These are phyloP conservation scores for Anorthoa munda DNA, from an alignment of 2,888 invertebrate genomes.

Conservation along the genomic window DNA sequence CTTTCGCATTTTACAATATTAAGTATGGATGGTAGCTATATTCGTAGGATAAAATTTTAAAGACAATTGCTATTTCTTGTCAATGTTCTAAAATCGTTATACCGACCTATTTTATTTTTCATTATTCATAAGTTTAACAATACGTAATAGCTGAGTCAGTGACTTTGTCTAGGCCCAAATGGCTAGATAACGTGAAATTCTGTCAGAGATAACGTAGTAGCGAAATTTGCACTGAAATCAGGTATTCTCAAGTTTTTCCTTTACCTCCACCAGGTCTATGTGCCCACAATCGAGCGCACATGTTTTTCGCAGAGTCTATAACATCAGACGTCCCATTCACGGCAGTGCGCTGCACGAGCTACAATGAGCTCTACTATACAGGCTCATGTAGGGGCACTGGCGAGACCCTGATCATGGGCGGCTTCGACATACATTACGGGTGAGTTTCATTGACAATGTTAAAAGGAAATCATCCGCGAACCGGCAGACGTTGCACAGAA, in stretches of 20 bases:
- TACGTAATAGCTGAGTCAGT: neutral
- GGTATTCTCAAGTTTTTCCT: neutral
- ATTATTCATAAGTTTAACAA: neutral
- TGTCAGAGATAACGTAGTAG: too few species aligned
- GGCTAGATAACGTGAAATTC: too few species aligned
- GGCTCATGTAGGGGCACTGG: constrained; percentile 87
- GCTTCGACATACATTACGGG: constrained; percentile 89
- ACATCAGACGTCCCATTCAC: constrained; percentile 85
- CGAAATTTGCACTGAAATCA: too few species aligned
- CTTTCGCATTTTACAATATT: too few species aligned
- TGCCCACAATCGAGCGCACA: constrained; percentile 90
- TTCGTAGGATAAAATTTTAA: too few species aligned
- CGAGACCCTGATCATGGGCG: constrained; percentile 88
- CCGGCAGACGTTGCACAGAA: too few species aligned
- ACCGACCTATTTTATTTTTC: neutral
- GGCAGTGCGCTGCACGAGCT: constrained; percentile 85
- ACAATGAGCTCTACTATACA: constrained; percentile 85
- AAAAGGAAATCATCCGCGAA: too few species aligned
- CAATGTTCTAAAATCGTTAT: too few species aligned
- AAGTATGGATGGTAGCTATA: too few species aligned
- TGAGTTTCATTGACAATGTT: constrained; percentile 64
- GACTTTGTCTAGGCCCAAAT: too few species aligned
- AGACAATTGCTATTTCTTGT: too few species aligned
- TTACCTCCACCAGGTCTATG: constrained; percentile 82
- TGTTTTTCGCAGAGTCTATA: constrained; percentile 90